phyloP scores from a whole-genome alignment of 2,797 vertebrate species.

The Danio choprae region DNA sequence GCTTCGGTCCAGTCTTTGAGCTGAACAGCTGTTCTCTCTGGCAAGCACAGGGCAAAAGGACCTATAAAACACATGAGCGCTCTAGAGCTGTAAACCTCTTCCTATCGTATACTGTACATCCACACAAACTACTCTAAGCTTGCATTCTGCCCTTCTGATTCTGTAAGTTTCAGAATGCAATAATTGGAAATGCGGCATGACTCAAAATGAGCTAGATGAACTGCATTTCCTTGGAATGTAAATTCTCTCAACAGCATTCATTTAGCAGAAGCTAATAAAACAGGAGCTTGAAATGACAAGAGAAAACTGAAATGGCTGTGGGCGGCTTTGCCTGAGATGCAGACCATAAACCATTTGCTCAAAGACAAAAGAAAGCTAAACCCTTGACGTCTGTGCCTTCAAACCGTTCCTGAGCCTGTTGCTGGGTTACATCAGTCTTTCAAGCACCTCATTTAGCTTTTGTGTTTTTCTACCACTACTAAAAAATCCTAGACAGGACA shows the following conservation, averaged over 20 bases:
- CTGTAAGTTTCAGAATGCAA: not conserved
- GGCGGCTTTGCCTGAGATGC: constrained; percentile 59
- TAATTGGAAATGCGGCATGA: constrained; percentile 29
- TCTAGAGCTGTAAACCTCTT: constrained; percentile 54
- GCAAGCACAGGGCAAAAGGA: constrained; percentile 45
- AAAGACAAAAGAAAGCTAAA: constrained; percentile 56
- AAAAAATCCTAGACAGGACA: constrained; percentile 31
- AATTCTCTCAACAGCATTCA: constrained; percentile 81
- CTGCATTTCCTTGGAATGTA: constrained; percentile 39
- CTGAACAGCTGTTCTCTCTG: constrained; percentile 56
- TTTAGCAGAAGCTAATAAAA: constrained; percentile 88
- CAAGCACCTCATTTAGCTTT: constrained; percentile 50
- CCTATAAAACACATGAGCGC: constrained; percentile 54
- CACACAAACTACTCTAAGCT: constrained; percentile 48
- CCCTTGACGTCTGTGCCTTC: constrained; percentile 65
- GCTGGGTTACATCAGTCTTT: constrained; percentile 75
- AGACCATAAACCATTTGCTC: constrained; percentile 62
- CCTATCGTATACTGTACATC: constrained; percentile 79
- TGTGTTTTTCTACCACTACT: constrained; percentile 46
- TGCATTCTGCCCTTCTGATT: constrained; percentile 14
- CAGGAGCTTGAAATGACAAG: constrained; percentile 56
- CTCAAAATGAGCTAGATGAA: constrained; percentile 33
- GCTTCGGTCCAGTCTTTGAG: constrained; percentile 19
- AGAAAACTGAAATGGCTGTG: no score
- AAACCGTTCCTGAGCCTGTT: constrained; percentile 78